Base-by-base conservation (phyloP, 2,113 vertebrate species). In the Python bivittatus region DNA sequence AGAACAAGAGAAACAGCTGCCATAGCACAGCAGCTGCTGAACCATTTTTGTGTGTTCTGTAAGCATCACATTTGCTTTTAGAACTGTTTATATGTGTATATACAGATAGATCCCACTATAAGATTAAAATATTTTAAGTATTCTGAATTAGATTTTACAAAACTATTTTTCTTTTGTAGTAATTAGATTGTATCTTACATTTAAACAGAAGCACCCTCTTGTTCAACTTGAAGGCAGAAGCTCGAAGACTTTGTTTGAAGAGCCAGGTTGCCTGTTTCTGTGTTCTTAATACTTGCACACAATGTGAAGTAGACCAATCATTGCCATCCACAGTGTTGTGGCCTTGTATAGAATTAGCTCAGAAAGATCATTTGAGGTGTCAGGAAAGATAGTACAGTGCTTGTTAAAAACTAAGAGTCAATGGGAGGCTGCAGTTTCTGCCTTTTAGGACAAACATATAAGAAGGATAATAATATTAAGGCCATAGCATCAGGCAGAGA, bases 1-100 rank as follows among this genome's bases (percentile, higher is more conserved):
- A 85, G 88, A 92, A 92, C 44, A 89, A 89, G 88, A 92, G 72
- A 92, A 92, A 84, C 91, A 89, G 91, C 91, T 92, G 91, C 84
- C 79, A 92, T 92, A 64, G 22, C 57, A 89, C 57, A 92, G 88
- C 91, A 92, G 88, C 88, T 92, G 91, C 88, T 92, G 42, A 89
- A 53, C 88, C 56, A 58, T 44, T 89, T 79, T 89, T 92, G 85
- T 57, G 91, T 88, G n/a, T 68, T 88, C 61, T 88, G 25, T 83
- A 89, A 92, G 91, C 72, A 92, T 92, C 58, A 89, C 61, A 58
- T 48, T 11, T 86, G 90, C 48, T 42, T 72, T 61, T 61, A 42
- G 53, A 89, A 54, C 64, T 92, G 7, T 61, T 20, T 48, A 1
- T 72, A 64, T 92, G 57, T 68, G 29, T 84, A 88, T 33, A 53